Conservation (phyloP, 2,113 vertebrate genomes). For the Sturnus vulgaris region DNA sequence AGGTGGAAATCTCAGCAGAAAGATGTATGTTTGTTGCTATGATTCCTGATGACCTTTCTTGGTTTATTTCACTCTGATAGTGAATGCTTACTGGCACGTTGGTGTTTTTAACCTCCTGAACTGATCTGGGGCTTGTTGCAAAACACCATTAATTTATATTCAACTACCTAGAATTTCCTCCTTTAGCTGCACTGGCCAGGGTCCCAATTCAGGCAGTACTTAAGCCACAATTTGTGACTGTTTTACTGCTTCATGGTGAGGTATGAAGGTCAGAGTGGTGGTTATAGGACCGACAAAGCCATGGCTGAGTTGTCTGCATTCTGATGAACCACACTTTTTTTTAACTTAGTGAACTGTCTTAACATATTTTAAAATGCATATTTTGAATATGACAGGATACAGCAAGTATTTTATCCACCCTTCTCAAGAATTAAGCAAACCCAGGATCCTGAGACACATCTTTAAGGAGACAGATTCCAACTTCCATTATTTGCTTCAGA, state of each 20-base stretch:
- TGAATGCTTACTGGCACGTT: not conserved
- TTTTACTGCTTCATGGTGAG: not conserved
- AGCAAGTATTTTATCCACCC: not conserved
- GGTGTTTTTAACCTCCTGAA: not conserved
- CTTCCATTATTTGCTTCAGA: not conserved
- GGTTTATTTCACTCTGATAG: not conserved
- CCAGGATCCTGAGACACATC: not conserved
- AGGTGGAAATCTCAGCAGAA: conserved; percentile 36
- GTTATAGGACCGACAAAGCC: conserved; percentile 11
- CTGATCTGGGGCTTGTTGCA: not conserved
- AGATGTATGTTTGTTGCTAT: not conserved
- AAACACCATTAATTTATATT: conserved; percentile 43
- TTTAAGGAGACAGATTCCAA: not conserved
- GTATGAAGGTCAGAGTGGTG: conserved; percentile 38
- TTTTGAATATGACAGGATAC: not conserved
- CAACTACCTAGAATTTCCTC: conserved; percentile 44
- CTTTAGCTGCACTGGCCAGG: not conserved
- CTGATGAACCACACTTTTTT: not conserved
- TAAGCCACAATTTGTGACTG: not conserved
- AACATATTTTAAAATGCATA: not conserved
- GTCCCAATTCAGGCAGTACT: not conserved
- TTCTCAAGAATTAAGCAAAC: not conserved
- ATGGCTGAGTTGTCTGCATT: not conserved
- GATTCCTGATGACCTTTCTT: not conserved
- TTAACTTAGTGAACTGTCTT: not conserved